These are phyloP conservation scores for Pygathrix nemaeus DNA, from an alignment of 2,113 vertebrate species.

Conservation along the genomic window DNA sequence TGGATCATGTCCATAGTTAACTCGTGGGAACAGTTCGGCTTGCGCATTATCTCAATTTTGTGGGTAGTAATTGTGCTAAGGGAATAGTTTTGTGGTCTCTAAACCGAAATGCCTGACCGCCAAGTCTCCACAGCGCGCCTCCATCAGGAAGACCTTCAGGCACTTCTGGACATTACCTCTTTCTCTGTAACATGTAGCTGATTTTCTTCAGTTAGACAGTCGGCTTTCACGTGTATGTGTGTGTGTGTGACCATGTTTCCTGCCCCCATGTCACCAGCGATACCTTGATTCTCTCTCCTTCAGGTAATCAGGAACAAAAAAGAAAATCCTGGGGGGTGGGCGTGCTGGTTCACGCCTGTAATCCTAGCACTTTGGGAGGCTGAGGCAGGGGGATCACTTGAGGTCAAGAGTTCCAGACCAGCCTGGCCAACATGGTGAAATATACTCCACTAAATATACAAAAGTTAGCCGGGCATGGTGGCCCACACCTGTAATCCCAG, in stretches of 20 bases:
- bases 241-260: neutral
- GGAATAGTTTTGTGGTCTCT: neutral
- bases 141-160: neutral
- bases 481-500: neutral
- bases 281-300: neutral
- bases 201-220: neutral
- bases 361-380: neutral
- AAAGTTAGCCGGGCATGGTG: neutral
- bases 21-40: neutral
- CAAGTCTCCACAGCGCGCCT: accelerated
- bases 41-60: neutral
- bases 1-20: neutral
- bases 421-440: neutral
- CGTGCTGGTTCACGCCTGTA: neutral
- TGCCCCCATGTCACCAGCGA: neutral
- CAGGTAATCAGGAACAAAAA: neutral
- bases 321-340: too few species aligned
- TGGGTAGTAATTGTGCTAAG: neutral
- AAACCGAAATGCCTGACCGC: neutral
- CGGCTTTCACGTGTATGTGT: neutral
- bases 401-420: neutral
- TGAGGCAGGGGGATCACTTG: neutral
- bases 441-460: neutral
- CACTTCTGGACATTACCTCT: neutral
- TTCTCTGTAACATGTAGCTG: neutral